Evolutionary conservation across 2,113 vertebrate species (phyloP), one percentile per base, ranked within the genome.

Genomic region (Mohoua ochrocephala): DNA sequence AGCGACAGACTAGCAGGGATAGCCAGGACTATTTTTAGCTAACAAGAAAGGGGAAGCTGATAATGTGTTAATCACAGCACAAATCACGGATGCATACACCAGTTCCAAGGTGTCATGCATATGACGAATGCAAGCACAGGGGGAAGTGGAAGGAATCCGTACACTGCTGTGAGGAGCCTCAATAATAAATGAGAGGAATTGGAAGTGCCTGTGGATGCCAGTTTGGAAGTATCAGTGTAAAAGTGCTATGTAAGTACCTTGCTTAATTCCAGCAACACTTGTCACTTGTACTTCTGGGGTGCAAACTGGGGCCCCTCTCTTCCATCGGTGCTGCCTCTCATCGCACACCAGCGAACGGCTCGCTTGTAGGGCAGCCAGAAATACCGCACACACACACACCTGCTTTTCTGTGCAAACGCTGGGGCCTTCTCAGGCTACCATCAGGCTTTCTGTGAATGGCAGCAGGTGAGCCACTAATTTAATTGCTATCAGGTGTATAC

Each of bases 41-140:
- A 97, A 89, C 28, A 10, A 93, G 89, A 94, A 93, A 96, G 26
- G 70, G 84, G 91, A 96, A 96, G 94, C 95, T 95, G 95, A 96
- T 97, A 97, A 97, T 96, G 93, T 96, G 96, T 96, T 96, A 97
- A 97, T 96, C 96, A 96, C 89, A 95, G 95, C 86, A 87, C 93
- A 97, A 96, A 87, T 96, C 96, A 92, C 26, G 2, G 91, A 89
- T 95, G 84, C 94, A 93, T 57, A 78, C 41, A 83, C 94, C 81
- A 71, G 89, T 95, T 97, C 96, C 96, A 97, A 97, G 77, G 95
- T 97, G 96, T 95, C 94, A 96, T 27, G 3, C 83, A 79, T 71
- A 95, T 95, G 95, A 97, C 78, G 93, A 96, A 96, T 96, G 87
- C 95, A 96, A 97, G 96, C 96, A 97, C 95, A 97, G 95, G 39